Base-by-base conservation (phyloP, 2,888 invertebrate genomes). In the Hirtodrosophila cameraria region DNA sequence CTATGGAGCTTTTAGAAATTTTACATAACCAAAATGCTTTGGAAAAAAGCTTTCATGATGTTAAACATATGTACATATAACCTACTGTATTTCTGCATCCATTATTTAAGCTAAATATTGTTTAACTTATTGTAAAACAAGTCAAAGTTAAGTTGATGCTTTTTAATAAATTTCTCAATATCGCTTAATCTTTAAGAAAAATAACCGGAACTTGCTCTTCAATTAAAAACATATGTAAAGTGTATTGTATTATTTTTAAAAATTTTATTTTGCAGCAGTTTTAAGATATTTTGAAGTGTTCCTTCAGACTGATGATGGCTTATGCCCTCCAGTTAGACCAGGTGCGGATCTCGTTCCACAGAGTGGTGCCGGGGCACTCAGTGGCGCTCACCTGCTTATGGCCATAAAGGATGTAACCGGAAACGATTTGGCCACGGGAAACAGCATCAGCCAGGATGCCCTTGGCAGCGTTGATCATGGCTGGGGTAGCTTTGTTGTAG, bases 331-430 rank as follows among this genome's bases (percentile, higher is more conserved):
- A 89, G 73, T 86, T 66, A 27, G 87, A 41, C 89, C 89, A 89
- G 30, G 62, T 74, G 48, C 83, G 77, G 49, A 89, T 89, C 72
- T 88, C 87, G 54, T 60, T 65, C 69, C 78, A 88, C 62, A 88
- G 65, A 18, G 77, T 87, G 45, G 67, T 87, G 50, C 89, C 89
- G 31, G 89, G 88, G 62, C 88, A 87, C 39, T 89, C 88, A n/a
- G 88, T 88, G 20, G 81, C 23, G 55, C 86, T 57, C 2, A 83
- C 86, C 68, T 89, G 88, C 8, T 87, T 80, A 69, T 89, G 89
- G 25, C 89, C 88, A 31, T 86, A 80, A 27, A 75, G 61, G 3
- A 31, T 53, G 43, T 82, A 78, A 16, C 75, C 75, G 12, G 75
- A 75, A 1, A 27, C 27, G 35, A 82, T 55, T 31, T 75, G 75